phyloP scores from a whole-genome alignment of 37 sponge, comb jelly and placozoan species.

The Aphrocallistes beatrix region DNA sequence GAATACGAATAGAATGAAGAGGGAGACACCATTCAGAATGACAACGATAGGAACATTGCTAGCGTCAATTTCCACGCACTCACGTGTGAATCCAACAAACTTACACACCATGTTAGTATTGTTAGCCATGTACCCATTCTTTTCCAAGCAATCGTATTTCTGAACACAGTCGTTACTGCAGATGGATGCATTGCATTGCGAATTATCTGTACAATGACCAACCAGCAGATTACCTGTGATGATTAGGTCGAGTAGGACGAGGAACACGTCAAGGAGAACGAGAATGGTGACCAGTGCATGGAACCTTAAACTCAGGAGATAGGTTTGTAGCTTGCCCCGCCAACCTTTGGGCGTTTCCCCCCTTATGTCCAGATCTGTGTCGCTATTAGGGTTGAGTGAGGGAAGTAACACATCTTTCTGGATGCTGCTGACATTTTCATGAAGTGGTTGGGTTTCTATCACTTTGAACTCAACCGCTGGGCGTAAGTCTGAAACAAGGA shows the following conservation, averaged over 20 bases:
- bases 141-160: neutral
- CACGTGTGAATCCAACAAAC: neutral
- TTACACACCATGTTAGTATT: neutral
- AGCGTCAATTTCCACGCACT: neutral
- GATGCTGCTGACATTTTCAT: neutral
- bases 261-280: neutral
- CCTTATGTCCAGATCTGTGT: neutral
- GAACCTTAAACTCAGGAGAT: neutral
- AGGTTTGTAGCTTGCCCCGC: neutral
- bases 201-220: neutral
- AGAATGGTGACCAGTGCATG: neutral
- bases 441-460: no score
- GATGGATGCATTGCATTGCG: neutral
- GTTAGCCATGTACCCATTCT: neutral
- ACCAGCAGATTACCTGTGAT: neutral
- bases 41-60: neutral
- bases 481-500: neutral
- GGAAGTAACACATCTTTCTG: neutral
- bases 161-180: neutral
- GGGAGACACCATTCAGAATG: neutral
- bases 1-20: neutral
- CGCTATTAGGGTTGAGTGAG: neutral
- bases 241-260: neutral
- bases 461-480: neutral
- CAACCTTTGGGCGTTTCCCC: neutral